Evolutionary conservation across 2,797 vertebrate genomes (phyloP), one percentile per base, ranked within the genome.

Genomic region (Mergus octosetaceus): DNA sequence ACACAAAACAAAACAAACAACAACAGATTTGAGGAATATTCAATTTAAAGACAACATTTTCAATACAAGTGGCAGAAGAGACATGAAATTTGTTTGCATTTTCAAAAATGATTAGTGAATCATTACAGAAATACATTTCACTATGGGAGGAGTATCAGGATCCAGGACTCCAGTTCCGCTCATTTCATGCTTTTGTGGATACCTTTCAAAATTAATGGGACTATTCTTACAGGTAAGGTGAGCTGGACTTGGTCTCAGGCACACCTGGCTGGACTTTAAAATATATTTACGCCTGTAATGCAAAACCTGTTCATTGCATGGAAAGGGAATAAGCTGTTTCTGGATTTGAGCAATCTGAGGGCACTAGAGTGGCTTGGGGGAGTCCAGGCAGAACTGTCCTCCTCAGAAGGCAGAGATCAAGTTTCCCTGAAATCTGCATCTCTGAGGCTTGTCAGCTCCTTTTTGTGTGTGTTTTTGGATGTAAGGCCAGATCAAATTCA

Each of bases 71-170:
- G 20, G 53, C 60, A 89, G 72, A 85, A 83, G 39, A 85, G 89
- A 89, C 62, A 39, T 60, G 82, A 83, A 80, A 36, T 62, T 91
- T 8, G 11, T 73, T 77, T 71, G 56, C 62, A 77, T 71, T 77
- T 91, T 87, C 69, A 56, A 71, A 85, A 80, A 70, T 89, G 20
- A n/a, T 83, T 83, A 80, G 73, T 88, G 89, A 90, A 93, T 91
- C 56, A 36, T 51, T 79, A 72, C 25, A 87, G 76, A 92, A 87
- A 58, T 27, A 5, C 39, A 54, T 72, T 91, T 87, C 19, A 41
- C 20, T 21, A 39, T 64, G 75, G 65, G 72, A 79, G 49, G 47
- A 60, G 60, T 78, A 51, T 62, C 61, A 85, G 68, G 51, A 73
- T 87, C 5, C 30, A 79, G 22, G 36, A 43, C 47, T 89, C 24